A percentile compares a stretch with the other conserved stretches of the same genome.
Evolutionary conservation across 2,797 vertebrate species (phyloP).

Genomic region (Cryptoblepharus egeriae): DNA sequence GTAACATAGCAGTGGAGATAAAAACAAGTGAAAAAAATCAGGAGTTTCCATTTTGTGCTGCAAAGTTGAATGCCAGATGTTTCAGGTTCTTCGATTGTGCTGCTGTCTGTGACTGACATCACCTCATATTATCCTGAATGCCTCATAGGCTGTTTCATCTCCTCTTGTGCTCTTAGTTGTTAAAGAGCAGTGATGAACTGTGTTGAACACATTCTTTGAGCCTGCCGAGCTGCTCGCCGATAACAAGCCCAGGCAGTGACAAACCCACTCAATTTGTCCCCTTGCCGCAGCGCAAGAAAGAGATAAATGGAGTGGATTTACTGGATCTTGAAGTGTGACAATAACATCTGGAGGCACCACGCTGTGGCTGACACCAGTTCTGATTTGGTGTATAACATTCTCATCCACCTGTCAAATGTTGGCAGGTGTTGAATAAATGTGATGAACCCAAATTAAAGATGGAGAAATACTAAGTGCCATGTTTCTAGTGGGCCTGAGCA

Average conservation of each 20-base stretch:
- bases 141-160: constrained; percentile 58
- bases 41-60: not conserved
- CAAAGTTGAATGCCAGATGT: constrained; percentile 35
- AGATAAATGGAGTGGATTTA: constrained; percentile 35
- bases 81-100: constrained; percentile 39
- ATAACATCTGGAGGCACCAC: constrained; percentile 18
- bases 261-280: constrained; percentile 48
- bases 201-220: constrained; percentile 19
- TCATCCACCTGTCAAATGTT: constrained; percentile 5
- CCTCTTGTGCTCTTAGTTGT: constrained; percentile 43
- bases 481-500: no score
- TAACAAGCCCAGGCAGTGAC: constrained; percentile 29
- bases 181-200: constrained; percentile 34
- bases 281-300: not conserved
- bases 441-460: constrained; percentile 32
- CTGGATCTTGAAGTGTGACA: constrained; percentile 37
- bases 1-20: no score
- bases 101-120: constrained; percentile 48
- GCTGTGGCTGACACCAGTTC: constrained; percentile 28
- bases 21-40: not conserved
- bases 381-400: constrained; percentile 17
- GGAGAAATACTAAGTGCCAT: constrained; percentile 22
- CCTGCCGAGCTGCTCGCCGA: constrained; percentile 22
- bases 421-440: constrained; percentile 13
- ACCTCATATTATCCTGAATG: constrained; percentile 49